These are phyloP conservation scores for Mythimna impura DNA, from an alignment of 2,888 invertebrate species.

Conservation along the genomic window DNA sequence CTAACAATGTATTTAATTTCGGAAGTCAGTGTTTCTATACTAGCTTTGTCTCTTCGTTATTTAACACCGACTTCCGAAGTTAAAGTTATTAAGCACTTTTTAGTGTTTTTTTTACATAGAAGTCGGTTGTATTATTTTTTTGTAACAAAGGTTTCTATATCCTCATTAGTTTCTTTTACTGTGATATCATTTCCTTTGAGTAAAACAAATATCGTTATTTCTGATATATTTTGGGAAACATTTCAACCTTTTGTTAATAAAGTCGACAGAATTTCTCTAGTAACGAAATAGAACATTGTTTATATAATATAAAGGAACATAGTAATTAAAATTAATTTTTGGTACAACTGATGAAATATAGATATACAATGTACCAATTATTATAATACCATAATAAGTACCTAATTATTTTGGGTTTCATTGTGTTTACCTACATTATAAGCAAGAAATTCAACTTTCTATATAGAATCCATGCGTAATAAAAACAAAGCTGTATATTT, in stretches of 20 bases:
- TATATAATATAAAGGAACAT: not conserved
- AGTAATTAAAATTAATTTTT: constrained; percentile 8
- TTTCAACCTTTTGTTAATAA: not conserved
- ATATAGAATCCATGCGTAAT: not conserved
- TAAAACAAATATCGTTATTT: not conserved
- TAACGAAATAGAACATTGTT: not conserved
- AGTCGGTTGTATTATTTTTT: too few species aligned
- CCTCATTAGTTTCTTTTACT: not conserved
- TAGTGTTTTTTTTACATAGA: too few species aligned
- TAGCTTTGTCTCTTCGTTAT: too few species aligned
- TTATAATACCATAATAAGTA: not conserved
- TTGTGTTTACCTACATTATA: too few species aligned
- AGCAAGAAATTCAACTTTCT: not conserved
- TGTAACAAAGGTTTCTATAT: not conserved
- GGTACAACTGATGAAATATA: not conserved
- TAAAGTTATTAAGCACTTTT: too few species aligned
- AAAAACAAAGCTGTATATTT: not conserved
- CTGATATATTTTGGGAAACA: too few species aligned
- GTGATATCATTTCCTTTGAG: not conserved
- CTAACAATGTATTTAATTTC: too few species aligned
- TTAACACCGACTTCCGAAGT: too few species aligned
- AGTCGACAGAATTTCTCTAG: not conserved
- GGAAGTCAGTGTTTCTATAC: too few species aligned
- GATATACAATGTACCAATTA: not conserved
- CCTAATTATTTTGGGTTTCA: not conserved